Evolutionary conservation across 2,113 vertebrate species (phyloP), one percentile per base, ranked within the genome.

Genomic region (Anolis sagrei): DNA sequence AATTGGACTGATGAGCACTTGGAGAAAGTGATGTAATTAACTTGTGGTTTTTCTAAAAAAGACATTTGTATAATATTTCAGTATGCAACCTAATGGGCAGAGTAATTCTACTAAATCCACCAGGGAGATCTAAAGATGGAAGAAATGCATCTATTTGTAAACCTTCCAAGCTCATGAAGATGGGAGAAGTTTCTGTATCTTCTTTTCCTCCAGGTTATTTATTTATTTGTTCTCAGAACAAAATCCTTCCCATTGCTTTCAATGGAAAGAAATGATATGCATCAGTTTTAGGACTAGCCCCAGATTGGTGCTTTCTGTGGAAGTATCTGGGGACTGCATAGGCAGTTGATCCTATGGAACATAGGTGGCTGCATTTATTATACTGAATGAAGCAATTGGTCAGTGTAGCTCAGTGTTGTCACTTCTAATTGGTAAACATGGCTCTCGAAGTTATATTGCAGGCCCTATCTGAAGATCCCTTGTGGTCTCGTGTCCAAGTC

Each of bases 1-100:
- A 87, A 87, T 76, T 85, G 29, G 39, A 32, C 66, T 86, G 82
- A 80, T 83, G 84, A 80, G 88, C 66, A 83, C 79, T 72, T 44
- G 69, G 29, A 62, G 88, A 70, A 91, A 64, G 76, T 44, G 82
- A 77, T 79, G 49, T 48, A 69, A 32, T 58, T 29, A 75, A 27
- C 62, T 7, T 5, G 16, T 19, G 3, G 34, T 4, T 72, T 7
- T 54, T 83, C 27, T 44, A 75, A 85, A 81, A 39, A 10, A 14
- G 9, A 8, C 39, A 44, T 44, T 54, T 54, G 51, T 54, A 54
- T 54, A 54, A 54, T 54, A 54, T 54, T 54, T 54, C 9, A 54
- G 51, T 14, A 54, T 27, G 64, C 64, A 66, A 66, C 64, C 64
- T 7, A 66, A 66, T 25, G 5, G 27, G 25, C 64, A 66, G 64